Evolutionary conservation across 2,888 invertebrate species (phyloP).

Genomic region (Drosophila bunnanda): DNA sequence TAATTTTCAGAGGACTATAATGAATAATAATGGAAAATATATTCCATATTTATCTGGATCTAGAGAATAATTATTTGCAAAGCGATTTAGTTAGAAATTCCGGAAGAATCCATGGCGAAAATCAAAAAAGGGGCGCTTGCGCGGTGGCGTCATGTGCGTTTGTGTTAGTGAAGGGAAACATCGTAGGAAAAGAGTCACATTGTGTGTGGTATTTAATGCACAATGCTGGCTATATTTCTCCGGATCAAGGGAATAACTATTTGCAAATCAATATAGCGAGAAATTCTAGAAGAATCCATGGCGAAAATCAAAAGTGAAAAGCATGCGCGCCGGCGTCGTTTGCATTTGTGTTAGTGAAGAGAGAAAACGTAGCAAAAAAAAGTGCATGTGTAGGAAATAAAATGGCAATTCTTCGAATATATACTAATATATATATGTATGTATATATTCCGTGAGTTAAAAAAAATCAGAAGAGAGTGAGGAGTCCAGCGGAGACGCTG

Average conservation of each 20-base stretch:
- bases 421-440: neutral
- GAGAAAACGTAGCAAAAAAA: neutral
- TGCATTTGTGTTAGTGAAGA: neutral
- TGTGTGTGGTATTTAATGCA: too few relatives aligned
- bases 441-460: neutral
- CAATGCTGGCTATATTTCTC: neutral
- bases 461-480: neutral
- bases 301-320: neutral
- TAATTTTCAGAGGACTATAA: neutral
- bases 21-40: neutral
- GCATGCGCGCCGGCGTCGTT: neutral
- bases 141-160: too few relatives aligned
- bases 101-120: too few relatives aligned
- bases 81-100: too few relatives aligned
- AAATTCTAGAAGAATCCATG: neutral
- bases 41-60: too few relatives aligned
- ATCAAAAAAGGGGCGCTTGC: too few relatives aligned
- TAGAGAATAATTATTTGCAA: too few relatives aligned
- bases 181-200: too few relatives aligned
- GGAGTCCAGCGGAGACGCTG: neutral
- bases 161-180: too few relatives aligned
- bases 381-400: neutral
- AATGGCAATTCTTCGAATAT: neutral
- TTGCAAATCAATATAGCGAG: neutral
- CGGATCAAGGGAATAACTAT: neutral